phyloP scores from a whole-genome alignment of 2,797 vertebrate genomes.

The Cyprinodon diabolis region DNA sequence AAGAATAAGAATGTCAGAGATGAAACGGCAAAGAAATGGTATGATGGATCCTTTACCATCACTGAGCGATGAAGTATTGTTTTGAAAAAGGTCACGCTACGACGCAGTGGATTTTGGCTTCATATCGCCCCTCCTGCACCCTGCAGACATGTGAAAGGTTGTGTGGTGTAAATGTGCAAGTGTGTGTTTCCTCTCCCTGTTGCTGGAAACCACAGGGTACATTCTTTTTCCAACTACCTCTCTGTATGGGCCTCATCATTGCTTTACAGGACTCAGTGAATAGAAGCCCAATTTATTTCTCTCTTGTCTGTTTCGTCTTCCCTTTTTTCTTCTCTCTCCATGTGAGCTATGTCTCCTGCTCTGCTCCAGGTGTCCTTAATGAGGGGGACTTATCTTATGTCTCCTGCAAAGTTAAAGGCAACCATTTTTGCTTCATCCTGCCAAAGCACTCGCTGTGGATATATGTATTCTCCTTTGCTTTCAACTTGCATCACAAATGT shows the following conservation, averaged over 20 bases:
- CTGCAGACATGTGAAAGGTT: constrained; percentile 55
- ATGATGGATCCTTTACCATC: constrained; percentile 49
- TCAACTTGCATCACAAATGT: constrained; percentile 7
- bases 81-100: constrained; percentile 67
- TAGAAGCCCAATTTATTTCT: constrained; percentile 22
- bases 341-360: constrained; percentile 29
- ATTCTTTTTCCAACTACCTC: constrained; percentile 39
- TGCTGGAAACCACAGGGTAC: constrained; percentile 50
- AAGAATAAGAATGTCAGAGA: constrained; percentile 29
- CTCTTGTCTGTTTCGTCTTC: constrained; percentile 9
- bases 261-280: constrained; percentile 24
- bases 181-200: constrained; percentile 26
- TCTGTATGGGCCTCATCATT: constrained; percentile 37
- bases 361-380: constrained; percentile 49
- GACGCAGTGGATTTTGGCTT: constrained; percentile 49
- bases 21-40: constrained; percentile 23
- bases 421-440: constrained; percentile 23
- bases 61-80: constrained; percentile 53
- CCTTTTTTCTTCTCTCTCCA: constrained; percentile 15
- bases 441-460: constrained; percentile 18
- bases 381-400: constrained; percentile 50
- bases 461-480: constrained; percentile 2
- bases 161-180: constrained; percentile 11
- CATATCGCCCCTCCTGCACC: constrained; percentile 49
- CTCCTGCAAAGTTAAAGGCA: constrained; percentile 34